These are phyloP conservation scores for Gavia stellata DNA, from an alignment of 2,113 vertebrate species.

Conservation along the genomic window DNA sequence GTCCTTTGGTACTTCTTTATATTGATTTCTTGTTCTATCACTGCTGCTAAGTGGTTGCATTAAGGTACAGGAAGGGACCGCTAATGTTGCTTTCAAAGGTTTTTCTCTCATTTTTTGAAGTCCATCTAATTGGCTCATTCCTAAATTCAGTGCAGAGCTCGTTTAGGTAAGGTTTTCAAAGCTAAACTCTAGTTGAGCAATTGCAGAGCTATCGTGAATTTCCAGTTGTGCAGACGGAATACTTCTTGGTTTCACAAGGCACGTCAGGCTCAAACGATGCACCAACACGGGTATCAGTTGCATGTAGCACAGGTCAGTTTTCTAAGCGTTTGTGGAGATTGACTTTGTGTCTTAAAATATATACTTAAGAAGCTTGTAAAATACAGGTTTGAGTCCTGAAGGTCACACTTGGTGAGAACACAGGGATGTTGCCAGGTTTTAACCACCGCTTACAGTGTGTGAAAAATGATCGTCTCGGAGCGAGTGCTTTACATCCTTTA, in stretches of 20 bases:
- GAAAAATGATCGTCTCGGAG: rapidly evolving
- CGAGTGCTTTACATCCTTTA: neutral
- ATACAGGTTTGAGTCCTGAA: neutral
- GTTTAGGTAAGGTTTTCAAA: neutral
- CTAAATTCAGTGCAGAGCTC: neutral
- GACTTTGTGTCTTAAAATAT: neutral
- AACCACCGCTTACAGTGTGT: neutral
- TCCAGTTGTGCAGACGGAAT: neutral
- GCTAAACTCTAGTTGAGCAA: neutral
- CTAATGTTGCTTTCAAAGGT: conserved; percentile 10
- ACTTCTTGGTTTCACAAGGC: neutral
- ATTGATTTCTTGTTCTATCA: conserved; percentile 40
- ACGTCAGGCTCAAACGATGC: rapidly evolving
- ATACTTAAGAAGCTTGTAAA: neutral
- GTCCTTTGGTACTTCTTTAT: neutral
- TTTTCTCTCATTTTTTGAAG: neutral
- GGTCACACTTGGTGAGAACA: neutral
- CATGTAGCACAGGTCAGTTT: neutral
- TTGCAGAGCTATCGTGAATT: neutral
- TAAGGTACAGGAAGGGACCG: neutral
- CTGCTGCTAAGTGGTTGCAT: neutral
- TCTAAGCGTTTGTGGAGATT: neutral
- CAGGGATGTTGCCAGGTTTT: neutral
- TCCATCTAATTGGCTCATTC: neutral
- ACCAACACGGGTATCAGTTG: neutral